phyloP scores from a whole-genome alignment of 2,888 invertebrate species.

The Danaus chrysippus region DNA sequence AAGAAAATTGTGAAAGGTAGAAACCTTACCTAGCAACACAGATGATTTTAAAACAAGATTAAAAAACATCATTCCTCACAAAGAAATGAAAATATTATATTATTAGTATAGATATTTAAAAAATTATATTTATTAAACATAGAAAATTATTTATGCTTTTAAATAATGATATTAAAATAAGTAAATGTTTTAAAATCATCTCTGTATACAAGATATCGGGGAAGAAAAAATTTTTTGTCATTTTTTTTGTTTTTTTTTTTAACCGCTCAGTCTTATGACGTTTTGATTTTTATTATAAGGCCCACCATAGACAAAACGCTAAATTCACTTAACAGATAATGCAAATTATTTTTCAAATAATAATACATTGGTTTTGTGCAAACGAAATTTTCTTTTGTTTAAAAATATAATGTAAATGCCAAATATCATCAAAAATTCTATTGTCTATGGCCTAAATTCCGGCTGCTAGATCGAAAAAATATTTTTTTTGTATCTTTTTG shows the following conservation, averaged over 20 bases:
- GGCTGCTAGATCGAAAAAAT: neutral
- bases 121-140: neutral
- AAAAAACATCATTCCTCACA: neutral
- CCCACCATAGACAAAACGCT: constrained; percentile 26
- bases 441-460: neutral
- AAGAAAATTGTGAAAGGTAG: too few species aligned
- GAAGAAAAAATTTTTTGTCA: constrained; percentile 26
- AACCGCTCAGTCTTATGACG: constrained; percentile 77
- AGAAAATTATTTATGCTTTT: too few species aligned
- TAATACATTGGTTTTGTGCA: neutral
- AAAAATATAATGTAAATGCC: neutral
- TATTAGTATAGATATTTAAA: neutral
- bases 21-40: too few species aligned
- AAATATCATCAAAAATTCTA: neutral
- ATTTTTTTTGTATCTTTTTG: too few species aligned
- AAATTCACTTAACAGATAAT: constrained; percentile 25
- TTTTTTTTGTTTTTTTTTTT: constrained; percentile 42
- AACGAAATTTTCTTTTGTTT: neutral
- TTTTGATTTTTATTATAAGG: constrained; percentile 47
- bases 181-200: constrained; percentile 6
- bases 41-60: too few species aligned
- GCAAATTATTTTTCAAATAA: neutral
- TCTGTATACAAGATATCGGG: constrained; percentile 26
- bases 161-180: too few species aligned
- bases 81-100: neutral